Conservation (phyloP, 2,888 invertebrate genomes). For the Odontocolon sp. region DNA sequence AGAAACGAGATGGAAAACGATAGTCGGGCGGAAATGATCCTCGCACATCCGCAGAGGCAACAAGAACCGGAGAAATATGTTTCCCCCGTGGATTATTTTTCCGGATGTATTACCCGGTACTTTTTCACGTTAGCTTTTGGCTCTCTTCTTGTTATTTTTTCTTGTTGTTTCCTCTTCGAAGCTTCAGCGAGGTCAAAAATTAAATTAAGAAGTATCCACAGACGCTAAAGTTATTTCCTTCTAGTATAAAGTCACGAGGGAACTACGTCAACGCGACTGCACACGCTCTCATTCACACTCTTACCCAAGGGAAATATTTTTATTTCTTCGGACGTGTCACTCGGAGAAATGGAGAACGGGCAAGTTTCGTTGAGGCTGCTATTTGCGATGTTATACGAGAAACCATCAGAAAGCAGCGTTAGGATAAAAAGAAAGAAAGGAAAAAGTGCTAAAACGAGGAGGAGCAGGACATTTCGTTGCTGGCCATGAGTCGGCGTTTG, state of each 20-base stretch:
- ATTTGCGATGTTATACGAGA: not conserved
- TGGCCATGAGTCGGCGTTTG: constrained; percentile 20
- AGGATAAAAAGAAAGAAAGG: not conserved
- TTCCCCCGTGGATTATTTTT: not conserved
- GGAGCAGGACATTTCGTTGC: too few species aligned
- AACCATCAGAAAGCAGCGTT: not conserved
- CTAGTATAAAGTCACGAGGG: not conserved
- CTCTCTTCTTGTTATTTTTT: too few species aligned
- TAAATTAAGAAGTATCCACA: constrained; percentile 1
- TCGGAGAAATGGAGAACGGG: constrained; percentile 22
- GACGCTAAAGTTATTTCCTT: not conserved
- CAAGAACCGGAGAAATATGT: not conserved
- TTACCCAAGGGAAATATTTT: constrained; percentile 47
- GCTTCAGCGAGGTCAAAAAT: not conserved
- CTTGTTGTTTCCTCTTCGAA: too few species aligned
- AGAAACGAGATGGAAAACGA: not conserved
- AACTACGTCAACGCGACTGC: not conserved
- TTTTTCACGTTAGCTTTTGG: not conserved
- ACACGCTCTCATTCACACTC: not conserved
- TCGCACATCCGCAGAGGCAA: too few species aligned
- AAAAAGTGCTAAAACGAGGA: not conserved
- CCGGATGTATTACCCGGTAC: not conserved
- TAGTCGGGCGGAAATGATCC: not conserved
- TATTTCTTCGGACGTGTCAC: constrained; percentile 49
- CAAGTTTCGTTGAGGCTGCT: not conserved